phyloP scores from a whole-genome alignment of 2,797 vertebrate species.

The Aplochiton taeniatus region DNA sequence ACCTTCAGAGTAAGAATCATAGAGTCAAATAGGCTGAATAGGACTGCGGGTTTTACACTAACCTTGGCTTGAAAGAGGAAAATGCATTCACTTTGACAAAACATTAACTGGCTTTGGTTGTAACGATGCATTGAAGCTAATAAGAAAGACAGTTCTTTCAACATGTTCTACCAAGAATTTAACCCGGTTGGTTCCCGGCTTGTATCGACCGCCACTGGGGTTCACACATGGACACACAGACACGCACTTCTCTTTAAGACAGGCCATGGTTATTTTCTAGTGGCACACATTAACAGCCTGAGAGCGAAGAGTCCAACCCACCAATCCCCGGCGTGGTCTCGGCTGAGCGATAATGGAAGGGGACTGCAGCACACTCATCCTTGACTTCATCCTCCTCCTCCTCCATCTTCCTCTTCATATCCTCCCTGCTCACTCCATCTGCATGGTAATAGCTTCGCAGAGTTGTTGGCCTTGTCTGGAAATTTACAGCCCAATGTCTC shows the following conservation, averaged over 20 bases:
- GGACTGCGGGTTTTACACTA: no score
- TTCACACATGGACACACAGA: constrained; percentile 1
- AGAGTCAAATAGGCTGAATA: no score
- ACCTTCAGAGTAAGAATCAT: no score
- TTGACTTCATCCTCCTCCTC: constrained; percentile 49
- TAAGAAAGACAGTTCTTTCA: no score
- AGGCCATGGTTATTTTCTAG: constrained; percentile 39
- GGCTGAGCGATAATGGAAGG: constrained; percentile 14
- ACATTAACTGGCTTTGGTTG: no score
- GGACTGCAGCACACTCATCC: constrained; percentile 49
- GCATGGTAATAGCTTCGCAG: constrained; percentile 48
- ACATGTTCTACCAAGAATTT: no score
- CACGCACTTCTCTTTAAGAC: constrained; percentile 27
- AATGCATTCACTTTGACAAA: no score
- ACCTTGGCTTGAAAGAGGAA: no score
- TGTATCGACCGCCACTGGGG: no score
- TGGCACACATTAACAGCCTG: constrained; percentile 26
- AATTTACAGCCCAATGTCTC: constrained; percentile 38
- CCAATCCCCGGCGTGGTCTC: constrained; percentile 38
- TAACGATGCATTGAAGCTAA: no score
- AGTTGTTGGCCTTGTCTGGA: constrained; percentile 55
- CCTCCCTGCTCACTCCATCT: constrained; percentile 26
- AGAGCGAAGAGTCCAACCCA: constrained; percentile 22
- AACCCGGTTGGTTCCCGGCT: no score
- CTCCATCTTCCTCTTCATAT: constrained; percentile 23